Evolutionary conservation across 1,140 invertebrate genomes (phyloP).

Genomic region (Saccostrea glomerata): DNA sequence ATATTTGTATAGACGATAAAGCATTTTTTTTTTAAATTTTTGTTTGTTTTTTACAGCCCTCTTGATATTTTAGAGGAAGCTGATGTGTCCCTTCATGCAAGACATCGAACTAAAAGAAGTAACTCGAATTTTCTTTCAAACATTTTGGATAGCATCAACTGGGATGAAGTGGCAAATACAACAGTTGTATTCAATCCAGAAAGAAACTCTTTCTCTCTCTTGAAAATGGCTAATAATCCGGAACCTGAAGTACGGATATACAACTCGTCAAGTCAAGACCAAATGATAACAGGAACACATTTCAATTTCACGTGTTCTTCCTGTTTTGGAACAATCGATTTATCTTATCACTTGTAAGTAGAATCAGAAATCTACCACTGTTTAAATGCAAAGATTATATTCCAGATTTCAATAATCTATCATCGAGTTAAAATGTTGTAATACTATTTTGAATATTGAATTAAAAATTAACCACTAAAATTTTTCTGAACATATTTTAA

Average conservation of each 20-base stretch:
- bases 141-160: conserved; percentile 20
- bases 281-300: not conserved
- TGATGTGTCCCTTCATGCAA: not conserved
- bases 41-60: not conserved
- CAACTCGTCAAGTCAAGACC: not conserved
- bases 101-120: not conserved
- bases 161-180: not conserved
- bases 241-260: not conserved
- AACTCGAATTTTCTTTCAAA: conserved; percentile 15
- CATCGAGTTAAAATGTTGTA: not conserved
- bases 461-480: not conserved
- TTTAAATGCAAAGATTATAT: no score
- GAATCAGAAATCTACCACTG: no score
- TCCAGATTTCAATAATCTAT: no score
- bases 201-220: not conserved
- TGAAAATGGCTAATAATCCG: not conserved
- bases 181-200: conserved; percentile 11
- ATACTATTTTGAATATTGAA: not conserved
- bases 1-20: no score
- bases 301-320: conserved; percentile 14
- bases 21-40: no score
- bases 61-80: conserved; percentile 11
- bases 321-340: not conserved
- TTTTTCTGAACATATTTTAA: not conserved
- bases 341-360: conserved; percentile 37